Conservation (phyloP, 2,113 vertebrate species). For the Furnarius figulus region DNA sequence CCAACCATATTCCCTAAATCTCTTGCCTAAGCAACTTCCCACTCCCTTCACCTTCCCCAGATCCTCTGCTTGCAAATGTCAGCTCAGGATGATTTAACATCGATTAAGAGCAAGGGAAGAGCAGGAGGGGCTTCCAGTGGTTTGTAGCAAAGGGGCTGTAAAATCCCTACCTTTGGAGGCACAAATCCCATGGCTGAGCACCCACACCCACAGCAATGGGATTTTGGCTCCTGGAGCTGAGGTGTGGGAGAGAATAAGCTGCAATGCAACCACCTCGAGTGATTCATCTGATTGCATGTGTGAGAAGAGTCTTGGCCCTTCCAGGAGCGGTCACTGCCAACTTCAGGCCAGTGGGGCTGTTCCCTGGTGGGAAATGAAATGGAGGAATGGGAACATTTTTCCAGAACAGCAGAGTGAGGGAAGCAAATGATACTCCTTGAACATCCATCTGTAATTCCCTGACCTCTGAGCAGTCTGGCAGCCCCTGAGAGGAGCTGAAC, state of each 20-base stretch:
- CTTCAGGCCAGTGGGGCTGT: background rate
- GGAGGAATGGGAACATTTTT: background rate
- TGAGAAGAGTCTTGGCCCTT: background rate
- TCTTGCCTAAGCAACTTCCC: background rate
- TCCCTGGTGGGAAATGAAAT: constrained; percentile 40
- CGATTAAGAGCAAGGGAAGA: background rate
- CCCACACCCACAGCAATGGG: background rate
- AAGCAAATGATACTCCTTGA: background rate
- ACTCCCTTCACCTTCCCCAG: background rate
- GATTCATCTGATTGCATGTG: constrained; percentile 20
- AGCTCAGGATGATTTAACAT: background rate
- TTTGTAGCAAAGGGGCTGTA: background rate
- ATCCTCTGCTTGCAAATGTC: background rate
- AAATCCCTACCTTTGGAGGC: background rate
- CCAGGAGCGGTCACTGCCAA: background rate
- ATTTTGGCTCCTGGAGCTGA: background rate
- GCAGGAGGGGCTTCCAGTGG: background rate
- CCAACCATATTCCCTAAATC: fast-evolving
- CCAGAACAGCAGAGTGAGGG: background rate
- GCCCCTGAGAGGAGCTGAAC: background rate
- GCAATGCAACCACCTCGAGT: background rate
- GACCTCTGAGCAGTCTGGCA: constrained; percentile 32
- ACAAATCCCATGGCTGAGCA: background rate
- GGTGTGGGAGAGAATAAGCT: background rate
- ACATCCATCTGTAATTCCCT: background rate